Evolutionary conservation across 2,888 invertebrate species (phyloP), one percentile per base, ranked within the genome.

Genomic region (Halictus quadricinctus): DNA sequence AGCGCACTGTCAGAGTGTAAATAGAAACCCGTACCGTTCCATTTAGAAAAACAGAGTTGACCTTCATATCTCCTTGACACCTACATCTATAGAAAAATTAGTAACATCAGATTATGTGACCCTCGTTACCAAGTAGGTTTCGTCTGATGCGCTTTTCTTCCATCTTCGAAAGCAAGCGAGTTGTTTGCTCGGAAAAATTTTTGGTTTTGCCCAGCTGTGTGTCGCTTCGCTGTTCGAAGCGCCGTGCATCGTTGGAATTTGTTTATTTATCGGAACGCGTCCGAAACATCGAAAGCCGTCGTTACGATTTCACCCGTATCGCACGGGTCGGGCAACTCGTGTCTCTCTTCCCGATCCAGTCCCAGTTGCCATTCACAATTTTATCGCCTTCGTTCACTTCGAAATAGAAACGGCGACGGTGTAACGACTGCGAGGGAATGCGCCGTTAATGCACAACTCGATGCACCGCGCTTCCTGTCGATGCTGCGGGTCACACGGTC

Each of bases 391-490:
- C 69, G 69, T 36, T 41, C 69, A 36, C 21, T 41, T 41, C 21
- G 41, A 41, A 69, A 58, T 58, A 75, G 41, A 66, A 66, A 66
- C 36, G 18, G 36, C 36, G 66, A 29, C 29, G 29, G 66, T 60
- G 60, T 66, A 66, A 66, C 66, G 66, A 36, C 66, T 66, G 66
- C 66, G 36, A 8, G 29, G 66, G 66, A 66, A 66, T 66, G 66
- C 66, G 18, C 36, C 66, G 66, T 66, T 66, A 66, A 66, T 60
- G 60, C 25, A 25, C 18, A 36, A 66, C 66, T 36, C 66, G 36
- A 66, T 66, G 66, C 66, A 29, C 29, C 66, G 66, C 36, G 36
- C 29, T 36, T 36, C 66, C 29, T 66, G 29, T 1, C 66, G 66
- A 66, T 60, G 66, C 18, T 66, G 66, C 36, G 66, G 36, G 66